Base-by-base conservation (phyloP, 1,140 invertebrate species). In the Muscidifurax raptorellus region DNA sequence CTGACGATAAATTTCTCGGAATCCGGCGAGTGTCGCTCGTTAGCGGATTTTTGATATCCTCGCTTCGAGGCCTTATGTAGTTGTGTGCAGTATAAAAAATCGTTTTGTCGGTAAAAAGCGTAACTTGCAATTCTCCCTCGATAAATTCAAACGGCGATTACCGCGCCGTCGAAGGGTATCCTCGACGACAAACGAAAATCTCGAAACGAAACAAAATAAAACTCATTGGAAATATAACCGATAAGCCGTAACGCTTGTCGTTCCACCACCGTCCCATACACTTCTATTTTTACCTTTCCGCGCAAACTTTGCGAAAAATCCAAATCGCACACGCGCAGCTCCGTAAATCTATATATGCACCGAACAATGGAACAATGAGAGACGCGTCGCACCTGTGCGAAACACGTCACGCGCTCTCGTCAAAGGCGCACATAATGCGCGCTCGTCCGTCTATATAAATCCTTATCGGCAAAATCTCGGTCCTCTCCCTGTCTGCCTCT, bases 401-500 rank as follows among this genome's bases (percentile, higher is more conserved):
- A 30, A 69, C 27, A 69, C 28, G 66, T 69, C 66, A 69, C 66
- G 12, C 40, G 32, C 15, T 1, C 64, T 44, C 44, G 27, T n/a
- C 7, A 74, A 28, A n/a, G 10, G n/a, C n/a, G n/a, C n/a, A n/a
- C n/a, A n/a, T n/a, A n/a, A n/a, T n/a, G n/a, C n/a, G n/a, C n/a
- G n/a, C n/a, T 1, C 40, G n/a, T 52, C n/a, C 59, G 27, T 69
- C 64, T 10, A 28, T 72, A 77, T 85, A 81, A 85, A 80, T 82
- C 44, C 82, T 87, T 86, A 87, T 87, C 86, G 80, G 81, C 27
- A 77, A 67, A 80, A 67, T 85, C 82, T 85, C 71, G 67, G 74
- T 67, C 44, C 30, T 30, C 79, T 3, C n/a, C 67, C 36, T 25
- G 66, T 66, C 28, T 80, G n/a, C n/a, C 78, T n/a, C 30, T 66